Conservation (phyloP, 2,888 invertebrate species). For the Lycophotia porphyrea region DNA sequence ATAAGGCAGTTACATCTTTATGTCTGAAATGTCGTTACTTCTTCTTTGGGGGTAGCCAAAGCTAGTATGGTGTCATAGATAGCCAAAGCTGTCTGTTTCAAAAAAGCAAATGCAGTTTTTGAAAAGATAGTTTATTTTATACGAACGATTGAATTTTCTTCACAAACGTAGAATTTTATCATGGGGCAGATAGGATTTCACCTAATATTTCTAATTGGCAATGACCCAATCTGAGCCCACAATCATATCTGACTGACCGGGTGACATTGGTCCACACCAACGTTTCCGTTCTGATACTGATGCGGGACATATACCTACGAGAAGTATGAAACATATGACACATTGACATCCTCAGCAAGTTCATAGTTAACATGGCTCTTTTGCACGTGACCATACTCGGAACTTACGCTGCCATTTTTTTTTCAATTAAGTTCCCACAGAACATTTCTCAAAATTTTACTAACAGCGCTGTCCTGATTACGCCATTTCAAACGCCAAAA, state of each 20-base stretch:
- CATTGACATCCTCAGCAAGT: not conserved
- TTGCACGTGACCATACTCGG: not conserved
- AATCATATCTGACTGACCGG: conserved; percentile 55
- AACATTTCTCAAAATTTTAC: not conserved
- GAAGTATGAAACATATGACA: conserved; percentile 18
- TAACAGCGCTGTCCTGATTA: not conserved
- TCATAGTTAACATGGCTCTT: not conserved
- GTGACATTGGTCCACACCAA: conserved; percentile 62
- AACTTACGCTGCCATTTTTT: not conserved
- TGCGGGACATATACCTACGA: conserved; percentile 19
- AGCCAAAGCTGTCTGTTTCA: not conserved
- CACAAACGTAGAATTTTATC: not conserved
- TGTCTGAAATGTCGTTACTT: too few species aligned
- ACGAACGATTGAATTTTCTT: not conserved
- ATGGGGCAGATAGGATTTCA: not conserved
- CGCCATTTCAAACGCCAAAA: not conserved
- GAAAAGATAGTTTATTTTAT: not conserved
- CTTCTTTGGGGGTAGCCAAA: not conserved
- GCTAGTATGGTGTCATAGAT: not conserved
- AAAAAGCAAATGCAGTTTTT: not conserved
- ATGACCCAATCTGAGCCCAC: conserved; percentile 64
- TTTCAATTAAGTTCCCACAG: too few species aligned
- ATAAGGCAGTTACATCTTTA: not conserved
- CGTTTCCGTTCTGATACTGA: conserved; percentile 67
- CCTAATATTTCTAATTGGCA: conserved; percentile 40